A percentile compares a stretch with the other conserved stretches of the same genome.
phyloP scores from a whole-genome alignment of 2,888 invertebrate genomes.

The Ctena decussata region DNA sequence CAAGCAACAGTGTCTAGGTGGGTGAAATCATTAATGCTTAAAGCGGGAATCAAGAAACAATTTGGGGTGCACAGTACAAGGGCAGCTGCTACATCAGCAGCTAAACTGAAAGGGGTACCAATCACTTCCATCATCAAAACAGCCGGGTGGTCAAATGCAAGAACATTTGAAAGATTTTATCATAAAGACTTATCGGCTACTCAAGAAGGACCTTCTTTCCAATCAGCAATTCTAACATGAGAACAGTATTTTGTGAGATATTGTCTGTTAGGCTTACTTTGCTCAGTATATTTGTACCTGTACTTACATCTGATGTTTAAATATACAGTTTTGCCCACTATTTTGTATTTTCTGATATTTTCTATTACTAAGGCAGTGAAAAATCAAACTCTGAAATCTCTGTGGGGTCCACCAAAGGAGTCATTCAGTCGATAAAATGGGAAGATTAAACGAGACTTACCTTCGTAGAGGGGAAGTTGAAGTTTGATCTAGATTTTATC shows the following conservation, averaged over 20 bases:
- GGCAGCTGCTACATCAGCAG: neutral
- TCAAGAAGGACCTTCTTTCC: neutral
- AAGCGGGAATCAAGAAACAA: neutral
- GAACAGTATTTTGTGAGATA: neutral
- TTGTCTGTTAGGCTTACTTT: neutral
- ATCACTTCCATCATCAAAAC: neutral
- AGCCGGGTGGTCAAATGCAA: constrained; percentile 1
- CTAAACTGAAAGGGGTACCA: neutral
- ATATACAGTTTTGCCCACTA: neutral
- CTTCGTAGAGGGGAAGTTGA: too few relatives aligned
- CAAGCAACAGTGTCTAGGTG: neutral
- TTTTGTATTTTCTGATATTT: neutral
- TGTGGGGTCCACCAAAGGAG: constrained; percentile 5
- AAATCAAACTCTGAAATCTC: constrained; percentile 1
- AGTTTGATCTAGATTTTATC: too few relatives aligned
- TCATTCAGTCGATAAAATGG: constrained; percentile 15
- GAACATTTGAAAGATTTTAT: constrained; percentile 4
- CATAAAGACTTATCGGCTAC: neutral
- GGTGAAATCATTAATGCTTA: neutral
- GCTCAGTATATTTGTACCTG: neutral
- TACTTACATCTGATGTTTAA: neutral
- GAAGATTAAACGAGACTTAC: constrained; percentile 16
- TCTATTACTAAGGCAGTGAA: neutral
- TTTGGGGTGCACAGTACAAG: neutral
- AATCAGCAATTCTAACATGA: neutral